These are phyloP conservation scores for Melieria crassipennis DNA, from an alignment of 2,888 invertebrate species.

Conservation along the genomic window DNA sequence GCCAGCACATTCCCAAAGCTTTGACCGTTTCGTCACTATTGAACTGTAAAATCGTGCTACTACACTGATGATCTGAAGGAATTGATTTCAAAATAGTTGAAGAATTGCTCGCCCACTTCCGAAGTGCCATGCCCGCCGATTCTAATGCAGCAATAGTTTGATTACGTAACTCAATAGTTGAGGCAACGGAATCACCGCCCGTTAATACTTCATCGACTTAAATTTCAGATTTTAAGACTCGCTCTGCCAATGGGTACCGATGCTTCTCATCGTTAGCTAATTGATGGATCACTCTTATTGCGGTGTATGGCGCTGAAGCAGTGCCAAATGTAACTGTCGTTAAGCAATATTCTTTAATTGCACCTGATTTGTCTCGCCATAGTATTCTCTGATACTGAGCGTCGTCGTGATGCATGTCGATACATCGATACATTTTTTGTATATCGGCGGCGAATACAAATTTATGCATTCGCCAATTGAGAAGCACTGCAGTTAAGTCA, in stretches of 20 bases:
- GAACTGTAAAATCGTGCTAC: constrained; percentile 9
- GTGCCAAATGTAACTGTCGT: constrained; percentile 30
- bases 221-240: constrained; percentile 16
- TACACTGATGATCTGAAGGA: constrained; percentile 6
- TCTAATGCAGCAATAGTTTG: constrained; percentile 15
- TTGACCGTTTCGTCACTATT: constrained; percentile 16
- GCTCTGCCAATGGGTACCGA: constrained; percentile 12
- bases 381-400: constrained; percentile 20
- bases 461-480: constrained; percentile 20
- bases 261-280: constrained; percentile 21
- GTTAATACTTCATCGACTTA: constrained; percentile 22
- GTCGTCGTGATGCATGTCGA: constrained; percentile 22
- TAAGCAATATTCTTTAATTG: constrained; percentile 19
- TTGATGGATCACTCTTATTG: constrained; percentile 15
- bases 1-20: constrained; percentile 11
- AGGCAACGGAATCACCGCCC: constrained; percentile 7
- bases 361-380: constrained; percentile 18
- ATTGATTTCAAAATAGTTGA: constrained; percentile 12
- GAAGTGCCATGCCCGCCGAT: constrained; percentile 16
- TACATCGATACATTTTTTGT: constrained; percentile 26
- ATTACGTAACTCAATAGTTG: constrained; percentile 40
- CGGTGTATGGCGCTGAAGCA: constrained; percentile 13
- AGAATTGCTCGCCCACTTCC: constrained; percentile 20
- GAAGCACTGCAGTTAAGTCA: constrained; percentile 17
- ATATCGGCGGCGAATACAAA: constrained; percentile 23